Percentiles rank a stretch among this genome's conserved stretches.
phyloP scores from a whole-genome alignment of 2,113 vertebrate genomes.

The Tragelaphus strepsiceros region DNA sequence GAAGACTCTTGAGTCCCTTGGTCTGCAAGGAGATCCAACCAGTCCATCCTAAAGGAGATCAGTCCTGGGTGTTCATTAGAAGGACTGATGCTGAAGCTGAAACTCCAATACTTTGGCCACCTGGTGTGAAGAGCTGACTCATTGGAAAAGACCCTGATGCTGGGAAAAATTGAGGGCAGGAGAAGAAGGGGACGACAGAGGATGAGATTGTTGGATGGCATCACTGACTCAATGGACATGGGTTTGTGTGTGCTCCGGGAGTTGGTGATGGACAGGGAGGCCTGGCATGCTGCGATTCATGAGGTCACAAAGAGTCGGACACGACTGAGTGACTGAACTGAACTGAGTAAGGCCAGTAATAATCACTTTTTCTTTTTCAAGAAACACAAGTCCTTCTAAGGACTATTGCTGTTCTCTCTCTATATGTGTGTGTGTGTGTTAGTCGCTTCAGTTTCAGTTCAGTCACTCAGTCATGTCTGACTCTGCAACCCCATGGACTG shows the following conservation, averaged over 20 bases:
- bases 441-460: not conserved
- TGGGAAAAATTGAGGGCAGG: not conserved
- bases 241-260: not conserved
- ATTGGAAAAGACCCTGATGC: too few relatives aligned
- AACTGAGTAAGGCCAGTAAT: not conserved
- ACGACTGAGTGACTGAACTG: rapidly evolving
- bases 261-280: not conserved
- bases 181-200: not conserved
- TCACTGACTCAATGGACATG: not conserved
- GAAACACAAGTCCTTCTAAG: too few relatives aligned
- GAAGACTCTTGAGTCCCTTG: too few relatives aligned
- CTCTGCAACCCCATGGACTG: not conserved
- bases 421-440: too few relatives aligned
- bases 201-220: not conserved
- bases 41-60: too few relatives aligned
- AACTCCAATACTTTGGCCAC: too few relatives aligned
- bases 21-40: too few relatives aligned
- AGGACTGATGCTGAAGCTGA: too few relatives aligned
- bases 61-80: too few relatives aligned
- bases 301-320: not conserved
- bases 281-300: not conserved
- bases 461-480: not conserved
- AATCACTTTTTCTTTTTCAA: too few relatives aligned
- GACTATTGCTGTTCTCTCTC: too few relatives aligned
- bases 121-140: too few relatives aligned